phyloP scores from a whole-genome alignment of 2,797 vertebrate genomes.

The Artibeus lituratus region DNA sequence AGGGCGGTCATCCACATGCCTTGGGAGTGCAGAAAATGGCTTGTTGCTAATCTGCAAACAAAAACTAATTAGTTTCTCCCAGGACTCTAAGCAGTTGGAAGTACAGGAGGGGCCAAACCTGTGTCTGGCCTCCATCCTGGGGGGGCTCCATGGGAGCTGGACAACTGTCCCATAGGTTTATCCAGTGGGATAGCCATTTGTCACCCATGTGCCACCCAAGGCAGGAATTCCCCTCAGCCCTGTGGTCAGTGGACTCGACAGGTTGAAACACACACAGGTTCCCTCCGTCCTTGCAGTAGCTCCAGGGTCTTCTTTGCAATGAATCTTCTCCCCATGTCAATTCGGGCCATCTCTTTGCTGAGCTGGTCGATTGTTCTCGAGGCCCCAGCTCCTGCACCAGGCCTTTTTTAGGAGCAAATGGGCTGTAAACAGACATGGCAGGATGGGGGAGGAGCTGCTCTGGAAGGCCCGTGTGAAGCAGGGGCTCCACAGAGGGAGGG shows the following conservation, averaged over 20 bases:
- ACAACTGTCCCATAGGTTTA: rapidly evolving
- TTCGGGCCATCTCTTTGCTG: not conserved
- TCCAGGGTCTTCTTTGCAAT: not conserved
- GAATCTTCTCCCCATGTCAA: rapidly evolving
- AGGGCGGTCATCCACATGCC: not conserved
- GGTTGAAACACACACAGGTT: rapidly evolving
- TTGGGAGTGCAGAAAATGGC: not conserved
- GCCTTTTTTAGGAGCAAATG: not conserved
- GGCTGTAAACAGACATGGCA: not conserved
- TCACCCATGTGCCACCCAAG: not conserved
- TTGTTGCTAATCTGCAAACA: conserved; percentile 11
- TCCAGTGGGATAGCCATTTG: rapidly evolving
- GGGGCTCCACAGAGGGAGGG: rapidly evolving
- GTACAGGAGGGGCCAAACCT: rapidly evolving
- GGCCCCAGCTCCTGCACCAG: not conserved
- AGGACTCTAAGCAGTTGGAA: not conserved
- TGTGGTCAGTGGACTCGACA: rapidly evolving
- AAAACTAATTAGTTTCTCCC: not conserved
- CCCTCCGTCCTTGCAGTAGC: rapidly evolving
- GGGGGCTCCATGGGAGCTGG: too few species aligned
- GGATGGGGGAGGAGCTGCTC: rapidly evolving
- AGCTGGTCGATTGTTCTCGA: not conserved
- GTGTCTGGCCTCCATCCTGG: not conserved
- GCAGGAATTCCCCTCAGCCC: not conserved
- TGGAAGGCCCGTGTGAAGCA: rapidly evolving